These are phyloP conservation scores for Mesitornis unicolor DNA, from an alignment of 2,113 vertebrate genomes.

Conservation along the genomic window DNA sequence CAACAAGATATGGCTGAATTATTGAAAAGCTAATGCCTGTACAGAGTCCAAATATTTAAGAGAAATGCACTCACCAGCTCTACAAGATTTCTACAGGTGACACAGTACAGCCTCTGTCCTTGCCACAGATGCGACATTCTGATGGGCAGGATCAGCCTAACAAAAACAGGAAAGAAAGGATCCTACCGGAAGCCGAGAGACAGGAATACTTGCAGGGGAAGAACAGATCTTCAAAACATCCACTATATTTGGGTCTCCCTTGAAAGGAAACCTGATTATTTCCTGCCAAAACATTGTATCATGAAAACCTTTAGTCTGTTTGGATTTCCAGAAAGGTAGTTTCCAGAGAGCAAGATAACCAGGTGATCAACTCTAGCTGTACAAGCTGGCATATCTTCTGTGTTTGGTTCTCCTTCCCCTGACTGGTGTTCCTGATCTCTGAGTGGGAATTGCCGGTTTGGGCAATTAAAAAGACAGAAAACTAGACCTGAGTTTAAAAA, in stretches of 20 bases:
- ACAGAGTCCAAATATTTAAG: not conserved
- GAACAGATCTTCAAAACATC: not conserved
- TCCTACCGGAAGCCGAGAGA: not conserved
- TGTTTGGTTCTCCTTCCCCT: not conserved
- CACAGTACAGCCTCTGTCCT: not conserved
- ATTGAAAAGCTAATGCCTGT: not conserved
- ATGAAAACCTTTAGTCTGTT: not conserved
- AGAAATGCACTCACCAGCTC: not conserved
- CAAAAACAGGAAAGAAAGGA: not conserved
- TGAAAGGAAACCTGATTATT: not conserved
- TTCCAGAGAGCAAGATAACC: not conserved
- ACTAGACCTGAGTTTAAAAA: not conserved
- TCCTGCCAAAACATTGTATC: not conserved
- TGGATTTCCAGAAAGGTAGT: not conserved
- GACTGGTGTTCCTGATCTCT: not conserved
- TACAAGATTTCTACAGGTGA: not conserved
- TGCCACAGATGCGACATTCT: not conserved
- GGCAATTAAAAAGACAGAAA: not conserved
- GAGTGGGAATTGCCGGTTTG: not conserved
- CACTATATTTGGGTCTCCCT: rapidly evolving
- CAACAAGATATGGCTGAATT: not conserved
- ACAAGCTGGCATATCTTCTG: not conserved
- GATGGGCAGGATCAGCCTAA: not conserved
- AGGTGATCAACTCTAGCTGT: not conserved
- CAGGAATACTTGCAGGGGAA: not conserved